These are phyloP conservation scores for Drosophila nr. fundita DNA, from an alignment of 2,888 invertebrate species.

Conservation along the genomic window DNA sequence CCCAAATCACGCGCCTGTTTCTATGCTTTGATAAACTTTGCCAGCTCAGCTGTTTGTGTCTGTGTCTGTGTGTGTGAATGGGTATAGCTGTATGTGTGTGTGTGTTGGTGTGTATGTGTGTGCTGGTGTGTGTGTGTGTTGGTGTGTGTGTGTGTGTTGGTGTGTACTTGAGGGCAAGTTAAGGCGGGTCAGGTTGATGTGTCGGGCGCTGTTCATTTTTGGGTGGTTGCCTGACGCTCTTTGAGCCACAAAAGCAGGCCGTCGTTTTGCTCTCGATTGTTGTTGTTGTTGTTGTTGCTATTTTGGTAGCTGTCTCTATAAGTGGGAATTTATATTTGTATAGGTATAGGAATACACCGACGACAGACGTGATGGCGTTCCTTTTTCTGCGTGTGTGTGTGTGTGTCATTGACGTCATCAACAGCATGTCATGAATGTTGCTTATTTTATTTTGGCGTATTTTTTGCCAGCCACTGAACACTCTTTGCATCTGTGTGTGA, in stretches of 20 bases:
- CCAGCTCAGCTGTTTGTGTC: conserved; percentile 57
- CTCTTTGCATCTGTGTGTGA: conserved; percentile 17
- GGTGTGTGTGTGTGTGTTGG: conserved; percentile 28
- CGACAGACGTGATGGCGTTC: conserved; percentile 59
- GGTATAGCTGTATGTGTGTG: conserved; percentile 6
- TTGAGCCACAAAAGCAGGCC: conserved; percentile 42
- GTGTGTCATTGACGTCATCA: conserved; percentile 77
- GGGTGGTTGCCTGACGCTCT: conserved; percentile 44
- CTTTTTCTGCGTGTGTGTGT: conserved; percentile 34
- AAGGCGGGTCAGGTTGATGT: conserved; percentile 79
- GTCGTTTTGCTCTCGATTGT: conserved; percentile 41
- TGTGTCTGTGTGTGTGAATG: conserved; percentile 23
- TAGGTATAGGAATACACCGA: conserved; percentile 31
- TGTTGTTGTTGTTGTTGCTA: conserved; percentile 58
- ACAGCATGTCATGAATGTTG: conserved; percentile 80
- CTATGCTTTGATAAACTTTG: conserved; percentile 72
- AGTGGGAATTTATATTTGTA: conserved; percentile 49
- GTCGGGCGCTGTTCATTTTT: conserved; percentile 33
- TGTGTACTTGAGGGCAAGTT: conserved; percentile 63
- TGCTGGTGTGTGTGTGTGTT: conserved; percentile 31
- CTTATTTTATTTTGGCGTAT: conserved; percentile 53
- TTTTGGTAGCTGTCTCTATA: conserved; percentile 67
- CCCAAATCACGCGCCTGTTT: conserved; percentile 75
- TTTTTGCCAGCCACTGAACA: conserved; percentile 55
- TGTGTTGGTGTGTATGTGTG: conserved; percentile 10